Evolutionary conservation across 2,888 invertebrate species (phyloP).

Genomic region (Eucera pruinosa): DNA sequence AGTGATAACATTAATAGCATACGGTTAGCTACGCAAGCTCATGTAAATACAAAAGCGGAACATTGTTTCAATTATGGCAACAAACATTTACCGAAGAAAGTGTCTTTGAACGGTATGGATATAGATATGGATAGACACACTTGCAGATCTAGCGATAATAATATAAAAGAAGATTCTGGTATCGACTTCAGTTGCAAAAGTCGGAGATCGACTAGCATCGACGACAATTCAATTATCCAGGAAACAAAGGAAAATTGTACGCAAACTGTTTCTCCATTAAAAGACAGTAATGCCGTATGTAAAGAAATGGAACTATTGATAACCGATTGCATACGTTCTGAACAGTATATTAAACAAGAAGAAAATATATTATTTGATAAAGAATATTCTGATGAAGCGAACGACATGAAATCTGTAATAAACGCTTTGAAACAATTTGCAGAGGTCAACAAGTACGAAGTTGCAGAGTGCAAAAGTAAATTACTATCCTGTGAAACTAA

Average conservation of each 20-base stretch:
- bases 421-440: not conserved
- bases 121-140: conserved; percentile 36
- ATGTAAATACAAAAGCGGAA: conserved; percentile 8
- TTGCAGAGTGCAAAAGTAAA: not conserved
- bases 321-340: not conserved
- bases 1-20: conserved; percentile 29
- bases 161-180: conserved; percentile 78
- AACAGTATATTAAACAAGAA: conserved; percentile 56
- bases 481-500: not conserved
- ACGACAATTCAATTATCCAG: not conserved
- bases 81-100: not conserved
- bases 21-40: conserved; percentile 12
- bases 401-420: not conserved
- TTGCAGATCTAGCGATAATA: conserved; percentile 63
- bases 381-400: conserved; percentile 70
- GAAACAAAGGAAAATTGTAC: conserved; percentile 32
- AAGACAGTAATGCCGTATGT: not conserved
- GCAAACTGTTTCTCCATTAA: conserved; percentile 15
- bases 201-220: conserved; percentile 20
- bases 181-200: conserved; percentile 42
- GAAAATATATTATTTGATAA: conserved; percentile 59
- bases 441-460: not conserved
- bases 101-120: conserved; percentile 6
- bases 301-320: not conserved
- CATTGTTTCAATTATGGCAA: not conserved